Conservation (phyloP, 2,888 invertebrate species). For the Sarcophaga carnaria region DNA sequence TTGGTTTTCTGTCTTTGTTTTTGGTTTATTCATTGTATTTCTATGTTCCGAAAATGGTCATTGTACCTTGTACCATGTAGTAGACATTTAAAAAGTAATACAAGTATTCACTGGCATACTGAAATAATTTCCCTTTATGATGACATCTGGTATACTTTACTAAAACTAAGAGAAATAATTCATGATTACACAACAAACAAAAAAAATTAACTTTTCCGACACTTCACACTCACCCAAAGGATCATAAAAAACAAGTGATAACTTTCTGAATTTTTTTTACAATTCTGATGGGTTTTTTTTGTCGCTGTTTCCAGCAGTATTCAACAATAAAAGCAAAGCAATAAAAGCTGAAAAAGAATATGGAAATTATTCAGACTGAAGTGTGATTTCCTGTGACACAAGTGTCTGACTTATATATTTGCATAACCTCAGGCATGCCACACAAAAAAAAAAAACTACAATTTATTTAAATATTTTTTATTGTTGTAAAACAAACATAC, state of each 20-base stretch:
- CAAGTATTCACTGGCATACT: too few species aligned
- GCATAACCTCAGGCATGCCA: constrained; percentile 66
- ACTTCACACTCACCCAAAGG: constrained; percentile 48
- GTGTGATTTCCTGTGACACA: constrained; percentile 70
- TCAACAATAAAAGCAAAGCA: constrained; percentile 28
- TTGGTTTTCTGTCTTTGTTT: too few species aligned
- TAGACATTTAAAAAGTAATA: too few species aligned
- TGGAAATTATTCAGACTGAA: constrained; percentile 67
- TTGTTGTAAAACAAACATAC: constrained; percentile 22
- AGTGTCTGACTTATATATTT: constrained; percentile 66
- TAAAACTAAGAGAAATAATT: constrained; percentile 40
- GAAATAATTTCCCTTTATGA: constrained; percentile 34
- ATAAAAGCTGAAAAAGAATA: constrained; percentile 9
- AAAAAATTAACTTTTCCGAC: constrained; percentile 43
- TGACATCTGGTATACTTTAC: constrained; percentile 54
- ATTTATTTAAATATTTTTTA: constrained; percentile 21
- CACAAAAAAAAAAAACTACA: constrained; percentile 30
- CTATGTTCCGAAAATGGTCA: too few species aligned
- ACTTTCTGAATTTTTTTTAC: constrained; percentile 23
- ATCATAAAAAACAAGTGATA: constrained; percentile 52
- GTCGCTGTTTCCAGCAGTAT: constrained; percentile 42
- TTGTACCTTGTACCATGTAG: too few species aligned
- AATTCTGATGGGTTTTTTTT: too few species aligned
- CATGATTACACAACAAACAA: constrained; percentile 27
- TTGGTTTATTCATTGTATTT: too few species aligned